phyloP scores from a whole-genome alignment of 2,888 invertebrate species.

The Schizotus pectinicornis region DNA sequence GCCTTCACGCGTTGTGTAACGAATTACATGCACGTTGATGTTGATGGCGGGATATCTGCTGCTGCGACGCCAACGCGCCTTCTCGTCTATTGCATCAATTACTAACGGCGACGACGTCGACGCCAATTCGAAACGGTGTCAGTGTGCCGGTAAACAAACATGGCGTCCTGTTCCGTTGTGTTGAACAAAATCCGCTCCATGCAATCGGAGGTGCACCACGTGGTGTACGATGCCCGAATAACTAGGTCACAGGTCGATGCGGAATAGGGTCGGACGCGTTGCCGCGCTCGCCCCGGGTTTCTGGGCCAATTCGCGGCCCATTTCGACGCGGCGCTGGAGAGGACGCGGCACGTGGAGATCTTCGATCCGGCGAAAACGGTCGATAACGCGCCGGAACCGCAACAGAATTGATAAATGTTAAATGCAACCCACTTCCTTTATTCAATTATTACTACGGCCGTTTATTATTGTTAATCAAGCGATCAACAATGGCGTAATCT shows the following conservation, averaged over 20 bases:
- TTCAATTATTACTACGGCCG: not conserved
- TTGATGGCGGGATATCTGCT: not conserved
- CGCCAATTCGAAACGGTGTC: constrained; percentile 5
- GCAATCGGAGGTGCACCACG: not conserved
- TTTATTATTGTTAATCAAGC: not conserved
- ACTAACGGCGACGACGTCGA: not conserved
- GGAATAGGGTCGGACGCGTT: constrained; percentile 21
- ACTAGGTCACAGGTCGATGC: constrained; percentile 34
- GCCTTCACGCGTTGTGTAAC: constrained; percentile 4
- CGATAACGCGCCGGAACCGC: not conserved
- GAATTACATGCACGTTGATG: constrained; percentile 1
- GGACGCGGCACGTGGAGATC: not conserved
- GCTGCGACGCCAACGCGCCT: not conserved
- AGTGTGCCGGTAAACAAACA: constrained; percentile 2
- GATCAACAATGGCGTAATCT: not conserved
- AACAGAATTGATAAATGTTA: not conserved
- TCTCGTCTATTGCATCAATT: not conserved
- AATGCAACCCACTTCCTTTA: not conserved
- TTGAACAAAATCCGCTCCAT: not conserved
- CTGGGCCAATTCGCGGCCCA: constrained; percentile 22
- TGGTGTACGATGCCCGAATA: constrained; percentile 3
- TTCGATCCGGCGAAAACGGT: not conserved
- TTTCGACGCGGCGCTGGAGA: constrained; percentile 1
- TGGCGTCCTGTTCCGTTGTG: not conserved
- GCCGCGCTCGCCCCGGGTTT: constrained; percentile 19